phyloP scores from a whole-genome alignment of 2,113 vertebrate species.

The Misgurnus anguillicaudatus region DNA sequence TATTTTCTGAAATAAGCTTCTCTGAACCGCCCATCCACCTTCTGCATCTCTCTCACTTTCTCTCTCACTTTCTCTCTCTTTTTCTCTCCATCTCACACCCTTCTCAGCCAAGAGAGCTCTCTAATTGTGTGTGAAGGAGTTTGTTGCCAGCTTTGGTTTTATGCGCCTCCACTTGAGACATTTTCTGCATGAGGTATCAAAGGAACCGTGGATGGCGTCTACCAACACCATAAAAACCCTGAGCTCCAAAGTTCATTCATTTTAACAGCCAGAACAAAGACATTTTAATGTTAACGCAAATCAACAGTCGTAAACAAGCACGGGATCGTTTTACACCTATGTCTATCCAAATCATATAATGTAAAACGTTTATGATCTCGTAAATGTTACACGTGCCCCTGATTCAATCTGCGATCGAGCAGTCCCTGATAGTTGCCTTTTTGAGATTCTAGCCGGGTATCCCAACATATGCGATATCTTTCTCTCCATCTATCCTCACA shows the following conservation, averaged over 20 bases:
- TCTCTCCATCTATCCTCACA: slow-evolving; percentile 53
- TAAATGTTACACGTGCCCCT: not conserved
- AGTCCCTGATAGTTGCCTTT: not conserved
- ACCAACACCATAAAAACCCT: not conserved
- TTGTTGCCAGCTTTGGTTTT: slow-evolving; percentile 22
- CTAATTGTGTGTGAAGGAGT: slow-evolving; percentile 31
- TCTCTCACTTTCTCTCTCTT: no score
- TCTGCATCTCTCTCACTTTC: not conserved
- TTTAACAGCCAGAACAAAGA: slow-evolving; percentile 38
- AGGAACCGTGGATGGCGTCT: slow-evolving; percentile 10
- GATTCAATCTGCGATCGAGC: not conserved
- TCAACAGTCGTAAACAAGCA: slow-evolving; percentile 52
- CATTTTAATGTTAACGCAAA: slow-evolving; percentile 47
- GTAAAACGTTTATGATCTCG: slow-evolving; percentile 3
- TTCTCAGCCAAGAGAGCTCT: slow-evolving; percentile 28
- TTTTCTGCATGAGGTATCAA: slow-evolving; percentile 32
- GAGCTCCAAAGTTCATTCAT: slow-evolving; percentile 5
- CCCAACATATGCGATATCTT: slow-evolving; percentile 66
- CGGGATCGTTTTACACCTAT: not conserved
- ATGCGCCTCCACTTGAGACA: slow-evolving; percentile 1
- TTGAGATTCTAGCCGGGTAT: slow-evolving; percentile 32
- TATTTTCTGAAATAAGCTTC: slow-evolving; percentile 66
- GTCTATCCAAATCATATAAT: slow-evolving; percentile 1
- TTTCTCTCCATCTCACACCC: slow-evolving; percentile 12
- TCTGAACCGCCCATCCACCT: slow-evolving; percentile 46